Evolutionary conservation across 64 coral and sea anemone genomes (phyloP), one percentile per base, ranked within the genome.

Genomic region (Stichodactyla helianthus): DNA sequence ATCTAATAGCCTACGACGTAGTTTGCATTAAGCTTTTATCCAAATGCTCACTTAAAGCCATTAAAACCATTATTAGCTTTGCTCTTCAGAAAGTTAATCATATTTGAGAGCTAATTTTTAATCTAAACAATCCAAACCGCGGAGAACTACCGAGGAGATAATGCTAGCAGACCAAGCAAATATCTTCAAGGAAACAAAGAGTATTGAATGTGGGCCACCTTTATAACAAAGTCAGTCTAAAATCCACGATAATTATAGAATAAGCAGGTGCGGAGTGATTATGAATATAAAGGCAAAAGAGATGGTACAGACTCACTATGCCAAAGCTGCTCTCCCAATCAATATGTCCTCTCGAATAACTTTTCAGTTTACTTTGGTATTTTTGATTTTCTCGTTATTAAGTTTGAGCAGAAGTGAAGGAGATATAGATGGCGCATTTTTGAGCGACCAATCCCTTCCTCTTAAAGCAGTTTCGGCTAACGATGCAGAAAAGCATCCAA

Each of bases 61-160:
- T 74, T 74, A 74, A 74, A 23, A 5, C 26, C 68, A 74, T 74
- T 74, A 74, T 27, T 13, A 74, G 68, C 68, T 27, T 2, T 28
- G 12, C 68, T 27, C 68, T 74, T 31, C 10, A 10, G 22, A 26
- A 74, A 74, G 22, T 31, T 74, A 9, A 74, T 27, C 10, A 74
- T 74, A 74, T 23, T 74, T 31, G 27, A 74, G 25, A 74, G 68
- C 68, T 74, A 74, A 74, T 74, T 74, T 74, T 74, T 74, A 74
- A 74, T 74, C 68, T 74, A 74, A 74, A 74, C 68, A 74, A 74
- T 74, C 11, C 20, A 27, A 74, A 74, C 35, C 35, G 35, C 68
- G 68, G 12, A 74, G 68, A 74, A 74, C 68, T 26, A 10, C 68
- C 68, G 20, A 27, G 10, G 68, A 23, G n/a, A 74, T 74, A 74